These are phyloP conservation scores for Aphrocallistes beatrix DNA, from an alignment of 37 sponge, comb jelly and placozoan genomes.

Conservation along the genomic window DNA sequence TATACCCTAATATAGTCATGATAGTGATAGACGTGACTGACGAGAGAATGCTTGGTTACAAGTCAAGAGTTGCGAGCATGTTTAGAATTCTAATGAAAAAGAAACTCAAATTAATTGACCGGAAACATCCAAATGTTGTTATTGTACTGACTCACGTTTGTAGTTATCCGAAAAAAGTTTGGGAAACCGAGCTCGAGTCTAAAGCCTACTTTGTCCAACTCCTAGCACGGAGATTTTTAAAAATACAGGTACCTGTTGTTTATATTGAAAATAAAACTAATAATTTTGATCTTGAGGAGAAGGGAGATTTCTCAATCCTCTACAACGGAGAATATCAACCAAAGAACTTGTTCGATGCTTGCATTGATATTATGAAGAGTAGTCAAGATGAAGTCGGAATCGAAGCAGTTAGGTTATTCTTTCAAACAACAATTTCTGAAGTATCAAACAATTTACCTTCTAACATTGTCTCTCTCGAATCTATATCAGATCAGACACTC, in stretches of 20 bases:
- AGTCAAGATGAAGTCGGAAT: conserved; percentile 12
- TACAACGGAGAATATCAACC: not conserved
- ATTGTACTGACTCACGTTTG: not conserved
- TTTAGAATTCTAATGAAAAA: not conserved
- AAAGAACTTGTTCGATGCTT: not conserved
- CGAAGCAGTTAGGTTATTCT: not conserved
- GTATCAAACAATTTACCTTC: not conserved
- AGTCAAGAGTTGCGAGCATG: not conserved
- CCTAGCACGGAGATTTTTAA: not conserved
- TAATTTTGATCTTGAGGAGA: not conserved
- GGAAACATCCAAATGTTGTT: not conserved
- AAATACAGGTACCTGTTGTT: not conserved
- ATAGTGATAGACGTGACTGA: not conserved
- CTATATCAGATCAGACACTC: too few species aligned
- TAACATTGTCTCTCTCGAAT: too few species aligned
- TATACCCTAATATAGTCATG: not conserved
- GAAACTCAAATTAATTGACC: not conserved
- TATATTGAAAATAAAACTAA: not conserved
- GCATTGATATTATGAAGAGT: not conserved
- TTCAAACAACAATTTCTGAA: too few species aligned
- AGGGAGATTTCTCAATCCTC: not conserved
- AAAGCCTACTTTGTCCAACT: conserved; percentile 2
- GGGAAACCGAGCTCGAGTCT: not conserved
- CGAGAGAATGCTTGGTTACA: not conserved
- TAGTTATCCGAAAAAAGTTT: not conserved